Conservation (phyloP, 53 echinoderm and acorn worm genomes). For the Stichopus horrens region DNA sequence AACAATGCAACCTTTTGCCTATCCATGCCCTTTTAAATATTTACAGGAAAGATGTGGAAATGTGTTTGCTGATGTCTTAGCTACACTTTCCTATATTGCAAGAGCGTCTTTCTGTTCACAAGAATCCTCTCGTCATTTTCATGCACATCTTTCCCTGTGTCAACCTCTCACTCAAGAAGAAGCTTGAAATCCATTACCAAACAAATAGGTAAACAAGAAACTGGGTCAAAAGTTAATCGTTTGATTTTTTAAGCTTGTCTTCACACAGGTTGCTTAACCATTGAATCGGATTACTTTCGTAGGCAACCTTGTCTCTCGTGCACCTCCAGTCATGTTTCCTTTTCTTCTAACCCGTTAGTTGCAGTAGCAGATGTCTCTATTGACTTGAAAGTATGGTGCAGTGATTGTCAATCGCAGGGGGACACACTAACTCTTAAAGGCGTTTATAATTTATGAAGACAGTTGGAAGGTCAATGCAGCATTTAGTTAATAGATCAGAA, state of each 20-base stretch:
- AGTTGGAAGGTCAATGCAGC: constrained; percentile 19
- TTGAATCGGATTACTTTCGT: neutral
- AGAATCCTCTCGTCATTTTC: no score
- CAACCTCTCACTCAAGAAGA: no score
- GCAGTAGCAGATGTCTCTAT: neutral
- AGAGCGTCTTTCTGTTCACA: no score
- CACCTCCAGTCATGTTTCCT: neutral
- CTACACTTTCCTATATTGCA: no score
- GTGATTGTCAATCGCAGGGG: neutral
- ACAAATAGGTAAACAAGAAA: neutral
- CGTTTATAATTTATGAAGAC: constrained; percentile 23
- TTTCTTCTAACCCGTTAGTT: neutral
- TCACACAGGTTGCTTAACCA: neutral
- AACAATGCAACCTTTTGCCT: no score
- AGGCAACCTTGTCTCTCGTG: neutral
- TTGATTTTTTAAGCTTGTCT: neutral
- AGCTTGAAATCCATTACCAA: no score
- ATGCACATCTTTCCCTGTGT: no score
- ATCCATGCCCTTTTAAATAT: no score
- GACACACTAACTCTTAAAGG: neutral
- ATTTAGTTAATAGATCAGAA: constrained; percentile 30
- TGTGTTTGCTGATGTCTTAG: no score
- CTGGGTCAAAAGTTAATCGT: neutral
- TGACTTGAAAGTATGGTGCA: neutral
- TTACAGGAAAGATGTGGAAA: no score